These are phyloP conservation scores for Tethya wilhelma DNA, from an alignment of 37 sponge, comb jelly and placozoan genomes.

Conservation along the genomic window DNA sequence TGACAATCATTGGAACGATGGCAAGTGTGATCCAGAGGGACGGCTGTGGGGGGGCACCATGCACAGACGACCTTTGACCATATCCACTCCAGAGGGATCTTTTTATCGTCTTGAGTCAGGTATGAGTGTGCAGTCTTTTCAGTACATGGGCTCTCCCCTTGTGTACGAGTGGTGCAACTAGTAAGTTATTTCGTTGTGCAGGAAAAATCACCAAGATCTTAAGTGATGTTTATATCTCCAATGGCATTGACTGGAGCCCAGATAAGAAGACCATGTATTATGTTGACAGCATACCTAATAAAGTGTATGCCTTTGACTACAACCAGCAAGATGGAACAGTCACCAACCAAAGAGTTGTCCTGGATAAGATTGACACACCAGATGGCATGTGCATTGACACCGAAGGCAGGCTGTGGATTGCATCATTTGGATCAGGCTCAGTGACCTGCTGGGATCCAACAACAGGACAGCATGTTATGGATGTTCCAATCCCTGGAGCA, in stretches of 20 bases:
- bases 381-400: slow-evolving; percentile 58
- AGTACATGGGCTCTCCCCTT: no score
- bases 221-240: slow-evolving; percentile 38
- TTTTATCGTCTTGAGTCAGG: no score
- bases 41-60: slow-evolving; percentile 69
- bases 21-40: slow-evolving; percentile 52
- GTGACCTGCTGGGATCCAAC: slow-evolving; percentile 56
- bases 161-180: no score
- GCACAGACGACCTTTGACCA: not conserved
- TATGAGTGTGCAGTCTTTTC: no score
- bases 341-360: slow-evolving; percentile 23
- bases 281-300: slow-evolving; percentile 31
- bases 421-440: slow-evolving; percentile 11
- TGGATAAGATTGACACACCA: slow-evolving; percentile 54
- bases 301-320: slow-evolving; percentile 53
- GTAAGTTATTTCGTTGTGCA: no score
- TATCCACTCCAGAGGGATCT: no score
- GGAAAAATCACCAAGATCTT: no score
- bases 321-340: slow-evolving; percentile 22
- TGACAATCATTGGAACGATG: slow-evolving; percentile 64
- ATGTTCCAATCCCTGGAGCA: slow-evolving; percentile 39
- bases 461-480: slow-evolving; percentile 21
- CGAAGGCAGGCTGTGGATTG: slow-evolving; percentile 58
- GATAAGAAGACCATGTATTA: slow-evolving; percentile 60
- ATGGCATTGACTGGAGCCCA: slow-evolving; percentile 65